These are phyloP conservation scores for Tragelaphus imberbis DNA, from an alignment of 2,113 vertebrate species.

Conservation along the genomic window DNA sequence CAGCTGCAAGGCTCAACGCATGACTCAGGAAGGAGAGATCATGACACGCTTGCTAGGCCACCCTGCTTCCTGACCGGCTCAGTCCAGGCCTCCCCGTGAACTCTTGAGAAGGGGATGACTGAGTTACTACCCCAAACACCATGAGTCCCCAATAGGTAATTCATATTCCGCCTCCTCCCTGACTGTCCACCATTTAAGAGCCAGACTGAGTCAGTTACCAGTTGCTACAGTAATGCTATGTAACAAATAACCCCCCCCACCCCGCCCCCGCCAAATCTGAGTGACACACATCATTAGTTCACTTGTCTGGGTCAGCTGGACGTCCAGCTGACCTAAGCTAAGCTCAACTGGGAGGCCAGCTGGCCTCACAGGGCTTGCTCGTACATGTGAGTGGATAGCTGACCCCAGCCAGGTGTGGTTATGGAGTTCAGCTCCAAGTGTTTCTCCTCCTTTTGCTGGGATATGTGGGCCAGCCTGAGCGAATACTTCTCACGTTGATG, in stretches of 20 bases:
- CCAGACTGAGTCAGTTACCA: not conserved
- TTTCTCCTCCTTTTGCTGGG: not conserved
- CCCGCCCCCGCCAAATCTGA: not conserved
- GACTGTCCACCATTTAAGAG: not conserved
- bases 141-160: not conserved
- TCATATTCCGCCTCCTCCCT: not conserved
- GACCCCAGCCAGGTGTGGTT: not conserved
- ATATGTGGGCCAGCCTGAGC: not conserved
- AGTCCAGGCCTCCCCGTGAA: not conserved
- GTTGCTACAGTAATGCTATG: not conserved
- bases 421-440: not conserved
- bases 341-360: not conserved
- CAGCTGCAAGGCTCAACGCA: fast-evolving
- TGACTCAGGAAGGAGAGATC: not conserved
- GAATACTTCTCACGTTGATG: not conserved
- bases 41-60: too few species aligned
- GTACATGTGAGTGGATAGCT: not conserved
- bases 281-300: not conserved
- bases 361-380: not conserved
- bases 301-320: not conserved
- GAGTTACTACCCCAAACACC: not conserved
- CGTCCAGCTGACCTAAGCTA: not conserved
- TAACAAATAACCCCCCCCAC: not conserved
- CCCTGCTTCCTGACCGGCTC: not conserved
- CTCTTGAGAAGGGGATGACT: not conserved